A percentile compares a stretch with the other conserved stretches of the same genome.
phyloP scores from a whole-genome alignment of 2,888 invertebrate genomes.

The Drosophila maculinotata region DNA sequence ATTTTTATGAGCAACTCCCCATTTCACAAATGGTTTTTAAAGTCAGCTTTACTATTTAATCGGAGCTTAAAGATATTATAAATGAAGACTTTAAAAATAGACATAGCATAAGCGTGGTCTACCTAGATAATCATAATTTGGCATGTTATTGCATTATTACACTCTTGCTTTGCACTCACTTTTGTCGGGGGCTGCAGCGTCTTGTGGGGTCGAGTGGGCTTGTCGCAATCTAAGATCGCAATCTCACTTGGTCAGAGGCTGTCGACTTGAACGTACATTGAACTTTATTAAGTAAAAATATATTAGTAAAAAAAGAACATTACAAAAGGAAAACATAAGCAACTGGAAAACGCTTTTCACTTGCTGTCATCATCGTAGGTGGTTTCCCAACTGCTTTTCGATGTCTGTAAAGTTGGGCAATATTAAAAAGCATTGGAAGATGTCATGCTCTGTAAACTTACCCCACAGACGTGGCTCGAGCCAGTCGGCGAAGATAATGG shows the following conservation, averaged over 20 bases:
- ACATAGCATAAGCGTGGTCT: conserved; percentile 13
- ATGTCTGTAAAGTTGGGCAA: conserved; percentile 11
- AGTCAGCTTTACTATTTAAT: no score
- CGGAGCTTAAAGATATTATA: no score
- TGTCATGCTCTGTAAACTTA: not conserved
- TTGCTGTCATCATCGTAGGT: conserved; percentile 42
- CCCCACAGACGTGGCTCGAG: conserved; percentile 15
- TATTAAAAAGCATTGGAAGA: not conserved
- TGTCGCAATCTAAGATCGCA: conserved; percentile 18
- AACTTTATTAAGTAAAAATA: conserved; percentile 57
- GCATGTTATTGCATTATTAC: conserved; percentile 40
- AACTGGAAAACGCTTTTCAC: conserved; percentile 19
- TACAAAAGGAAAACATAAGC: conserved; percentile 4
- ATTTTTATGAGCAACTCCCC: no score
- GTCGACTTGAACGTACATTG: conserved; percentile 29
- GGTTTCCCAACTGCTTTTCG: conserved; percentile 43
- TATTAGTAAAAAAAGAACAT: conserved; percentile 25
- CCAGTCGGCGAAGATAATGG: not conserved
- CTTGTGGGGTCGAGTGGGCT: conserved; percentile 13
- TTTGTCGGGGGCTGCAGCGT: conserved; percentile 6
- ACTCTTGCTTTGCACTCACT: conserved; percentile 44
- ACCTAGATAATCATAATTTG: conserved; percentile 35
- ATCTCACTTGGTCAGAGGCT: conserved; percentile 4
- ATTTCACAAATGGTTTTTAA: no score
- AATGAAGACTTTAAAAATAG: not conserved